These are phyloP conservation scores for Pseudomyrmex gracilis DNA, from an alignment of 1,140 invertebrate genomes.

Conservation along the genomic window DNA sequence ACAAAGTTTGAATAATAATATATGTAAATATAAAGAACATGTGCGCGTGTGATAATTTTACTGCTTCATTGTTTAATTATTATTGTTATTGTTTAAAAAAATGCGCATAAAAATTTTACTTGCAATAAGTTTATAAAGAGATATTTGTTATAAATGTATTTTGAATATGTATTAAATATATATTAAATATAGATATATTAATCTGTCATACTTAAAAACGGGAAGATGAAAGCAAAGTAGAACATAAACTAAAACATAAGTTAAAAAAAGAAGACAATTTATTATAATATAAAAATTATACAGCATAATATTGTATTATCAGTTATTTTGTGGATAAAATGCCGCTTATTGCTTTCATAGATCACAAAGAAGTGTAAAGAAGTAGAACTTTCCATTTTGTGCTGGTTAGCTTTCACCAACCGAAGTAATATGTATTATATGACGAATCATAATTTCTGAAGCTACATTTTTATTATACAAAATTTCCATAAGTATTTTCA, in stretches of 20 bases:
- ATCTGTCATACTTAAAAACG: neutral
- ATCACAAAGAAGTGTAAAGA: slow-evolving; percentile 13
- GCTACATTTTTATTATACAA: no score
- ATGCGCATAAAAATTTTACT: neutral
- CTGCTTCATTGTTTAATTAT: no score
- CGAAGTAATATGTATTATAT: neutral
- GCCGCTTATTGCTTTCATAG: neutral
- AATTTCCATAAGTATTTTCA: no score
- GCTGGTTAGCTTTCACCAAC: slow-evolving; percentile 22
- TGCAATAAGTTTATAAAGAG: neutral
- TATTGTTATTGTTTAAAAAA: no score
- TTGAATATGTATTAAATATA: slow-evolving; percentile 3
- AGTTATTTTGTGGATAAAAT: no score
- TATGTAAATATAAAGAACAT: no score
- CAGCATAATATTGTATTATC: no score
- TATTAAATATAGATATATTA: neutral
- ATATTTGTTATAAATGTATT: neutral
- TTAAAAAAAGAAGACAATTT: neutral
- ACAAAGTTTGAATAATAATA: no score
- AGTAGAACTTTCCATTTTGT: slow-evolving; percentile 27
- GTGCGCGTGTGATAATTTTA: no score
- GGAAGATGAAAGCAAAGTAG: neutral
- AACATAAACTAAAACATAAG: no score
- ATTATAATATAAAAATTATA: neutral
- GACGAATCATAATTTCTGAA: no score